Percentiles rank a stretch among this genome's conserved stretches.
Conservation (phyloP, 2,797 vertebrate genomes). For the Cuculus canorus region DNA sequence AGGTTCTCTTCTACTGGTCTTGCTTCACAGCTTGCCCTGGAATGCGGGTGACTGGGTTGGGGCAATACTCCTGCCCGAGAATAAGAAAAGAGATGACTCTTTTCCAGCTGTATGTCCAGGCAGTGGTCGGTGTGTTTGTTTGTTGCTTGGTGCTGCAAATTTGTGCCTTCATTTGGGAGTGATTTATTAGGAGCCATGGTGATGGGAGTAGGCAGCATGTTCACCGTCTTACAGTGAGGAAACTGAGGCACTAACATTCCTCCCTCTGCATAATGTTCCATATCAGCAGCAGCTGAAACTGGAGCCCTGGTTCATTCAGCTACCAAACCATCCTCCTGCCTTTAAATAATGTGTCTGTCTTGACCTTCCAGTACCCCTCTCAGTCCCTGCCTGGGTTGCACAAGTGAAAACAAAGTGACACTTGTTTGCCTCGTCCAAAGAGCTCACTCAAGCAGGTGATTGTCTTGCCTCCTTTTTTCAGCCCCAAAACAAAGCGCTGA, state of each 20-base stretch:
- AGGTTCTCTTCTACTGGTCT: not conserved
- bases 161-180: not conserved
- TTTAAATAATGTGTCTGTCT: conserved; percentile 24
- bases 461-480: conserved; percentile 49
- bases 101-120: not conserved
- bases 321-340: not conserved
- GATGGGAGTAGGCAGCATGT: not conserved
- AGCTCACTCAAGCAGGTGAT: conserved; percentile 62
- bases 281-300: not conserved
- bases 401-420: conserved; percentile 62
- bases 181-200: not conserved
- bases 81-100: not conserved
- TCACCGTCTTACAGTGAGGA: not conserved
- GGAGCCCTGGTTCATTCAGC: not conserved
- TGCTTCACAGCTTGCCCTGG: not conserved
- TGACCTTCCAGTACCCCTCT: conserved; percentile 40
- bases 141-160: not conserved
- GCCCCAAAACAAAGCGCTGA: conserved; percentile 30
- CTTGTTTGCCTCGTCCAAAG: conserved; percentile 47
- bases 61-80: rapidly evolving
- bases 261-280: not conserved
- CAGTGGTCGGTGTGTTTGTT: rapidly evolving
- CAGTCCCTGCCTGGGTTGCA: not conserved
- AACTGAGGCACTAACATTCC: not conserved
- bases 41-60: rapidly evolving